Evolutionary conservation across 2,888 invertebrate species (phyloP).

Genomic region (Xestia c-nigrum): DNA sequence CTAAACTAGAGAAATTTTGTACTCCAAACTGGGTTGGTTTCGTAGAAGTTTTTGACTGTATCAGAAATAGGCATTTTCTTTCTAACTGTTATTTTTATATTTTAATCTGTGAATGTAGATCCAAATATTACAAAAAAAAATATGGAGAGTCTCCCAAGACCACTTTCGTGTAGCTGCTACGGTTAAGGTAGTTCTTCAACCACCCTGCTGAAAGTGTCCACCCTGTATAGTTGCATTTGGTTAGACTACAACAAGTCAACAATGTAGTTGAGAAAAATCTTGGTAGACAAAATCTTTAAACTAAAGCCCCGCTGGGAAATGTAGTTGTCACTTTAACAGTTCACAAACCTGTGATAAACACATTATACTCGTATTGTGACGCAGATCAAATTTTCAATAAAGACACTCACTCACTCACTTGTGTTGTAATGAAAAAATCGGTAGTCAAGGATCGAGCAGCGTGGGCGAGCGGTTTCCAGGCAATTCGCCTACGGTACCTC

Average conservation of each 20-base stretch:
- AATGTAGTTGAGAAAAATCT: neutral
- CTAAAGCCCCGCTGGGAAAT: neutral
- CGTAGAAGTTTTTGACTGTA: too few relatives aligned
- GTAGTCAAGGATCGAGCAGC: slow-evolving; percentile 49
- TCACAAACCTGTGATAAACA: neutral
- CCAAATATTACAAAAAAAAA: too few relatives aligned
- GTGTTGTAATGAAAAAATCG: slow-evolving; percentile 49
- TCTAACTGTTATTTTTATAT: too few relatives aligned
- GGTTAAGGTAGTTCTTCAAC: too few relatives aligned
- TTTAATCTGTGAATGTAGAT: too few relatives aligned
- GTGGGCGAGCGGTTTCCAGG: slow-evolving; percentile 68
- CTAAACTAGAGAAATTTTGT: slow-evolving; percentile 4
- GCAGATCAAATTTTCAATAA: slow-evolving; percentile 49
- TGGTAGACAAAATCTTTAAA: neutral
- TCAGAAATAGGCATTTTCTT: too few relatives aligned
- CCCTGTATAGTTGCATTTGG: neutral
- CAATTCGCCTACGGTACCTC: slow-evolving; percentile 46
- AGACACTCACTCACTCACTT: slow-evolving; percentile 33
- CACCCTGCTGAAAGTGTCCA: too few relatives aligned
- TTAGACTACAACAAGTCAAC: neutral
- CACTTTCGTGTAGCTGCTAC: too few relatives aligned
- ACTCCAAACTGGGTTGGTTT: too few relatives aligned
- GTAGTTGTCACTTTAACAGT: neutral
- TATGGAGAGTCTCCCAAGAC: too few relatives aligned
- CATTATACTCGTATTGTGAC: slow-evolving; percentile 5